Base-by-base conservation (phyloP, 2,113 vertebrate species). In the Mohoua ochrocephala region DNA sequence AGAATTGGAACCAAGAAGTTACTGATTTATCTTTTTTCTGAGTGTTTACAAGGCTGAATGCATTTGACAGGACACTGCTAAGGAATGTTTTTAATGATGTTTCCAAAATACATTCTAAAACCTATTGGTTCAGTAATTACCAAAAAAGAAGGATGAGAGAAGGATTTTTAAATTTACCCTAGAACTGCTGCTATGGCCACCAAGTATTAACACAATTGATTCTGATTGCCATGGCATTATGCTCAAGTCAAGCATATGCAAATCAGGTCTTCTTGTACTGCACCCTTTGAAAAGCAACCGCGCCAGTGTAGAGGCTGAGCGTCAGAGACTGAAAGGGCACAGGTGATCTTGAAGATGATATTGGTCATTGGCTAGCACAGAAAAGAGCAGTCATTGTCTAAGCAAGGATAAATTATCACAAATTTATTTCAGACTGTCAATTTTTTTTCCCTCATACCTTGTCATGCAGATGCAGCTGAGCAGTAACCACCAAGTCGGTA, bases 51-150 rank as follows among this genome's bases (percentile, higher is more conserved):
- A 54, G 13, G 17, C n/a, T 81, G 12, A 70, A 52, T 56, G n/a
- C 12, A 33, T 83, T 65, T 77, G 42, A 70, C 30, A 69, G 44
- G 16, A 76, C 11, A 57, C 42, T 59, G 13, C 4, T 81, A 70
- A 71, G 50, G 33, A 60, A 70, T 18, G 15, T 23, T 93, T 92
- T 74, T 53, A 77, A 53, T 0, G 0, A 60, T 18, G 4, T 49
- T 94, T 77, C 47, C 33, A 59, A 93, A 93, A 70, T 9, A 31
- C 21, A 63, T 65, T 85, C 60, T 54, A 47, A 89, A 83, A 37
- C 21, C 13, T 60, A 7, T 6, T 69, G 7, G 9, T 89, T 80
- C 50, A 39, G 10, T 69, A 61, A 69, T 73, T 88, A 53, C 39
- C 53, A 45, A n/a, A 74, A 20, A 28, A 82, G 20, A 84, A 70